These are phyloP conservation scores for Portunus trituberculatus DNA, from an alignment of 1,140 invertebrate species.

Conservation along the genomic window DNA sequence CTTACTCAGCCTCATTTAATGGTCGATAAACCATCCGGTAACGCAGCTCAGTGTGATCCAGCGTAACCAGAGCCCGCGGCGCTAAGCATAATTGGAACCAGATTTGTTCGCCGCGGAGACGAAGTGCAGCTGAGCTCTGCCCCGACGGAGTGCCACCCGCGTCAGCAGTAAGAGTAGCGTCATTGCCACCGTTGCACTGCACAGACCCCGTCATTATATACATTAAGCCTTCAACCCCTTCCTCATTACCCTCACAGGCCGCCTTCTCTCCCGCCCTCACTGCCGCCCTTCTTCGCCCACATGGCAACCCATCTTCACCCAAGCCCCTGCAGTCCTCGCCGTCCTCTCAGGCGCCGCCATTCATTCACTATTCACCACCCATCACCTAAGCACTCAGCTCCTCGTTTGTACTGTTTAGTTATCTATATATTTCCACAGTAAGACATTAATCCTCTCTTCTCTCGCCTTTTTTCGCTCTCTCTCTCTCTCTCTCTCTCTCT, in stretches of 20 bases:
- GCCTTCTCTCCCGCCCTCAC: conserved; percentile 15
- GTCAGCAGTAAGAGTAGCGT: conserved; percentile 60
- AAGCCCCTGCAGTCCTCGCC: not conserved
- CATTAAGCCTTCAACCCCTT: conserved; percentile 61
- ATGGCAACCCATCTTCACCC: not conserved
- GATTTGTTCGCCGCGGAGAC: not conserved
- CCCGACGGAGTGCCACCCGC: not conserved
- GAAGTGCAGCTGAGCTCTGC: conserved; percentile 7
- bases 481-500: not conserved
- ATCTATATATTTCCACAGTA: not conserved
- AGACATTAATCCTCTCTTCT: not conserved
- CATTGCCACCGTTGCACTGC: conserved; percentile 57
- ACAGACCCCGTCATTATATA: conserved; percentile 70
- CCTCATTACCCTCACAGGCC: conserved; percentile 52
- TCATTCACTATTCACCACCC: not conserved
- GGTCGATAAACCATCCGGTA: conserved; percentile 9
- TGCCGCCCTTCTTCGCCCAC: not conserved
- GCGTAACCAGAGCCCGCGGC: not conserved
- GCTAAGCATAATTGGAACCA: conserved; percentile 13
- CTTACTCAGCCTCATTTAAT: conserved; percentile 4
- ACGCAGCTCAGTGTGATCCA: conserved; percentile 8
- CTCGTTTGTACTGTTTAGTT: not conserved
- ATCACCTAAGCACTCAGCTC: not conserved
- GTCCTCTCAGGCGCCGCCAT: not conserved
- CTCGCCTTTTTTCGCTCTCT: not conserved